phyloP scores from a whole-genome alignment of 2,113 vertebrate genomes.

The Megaleporinus macrocephalus region DNA sequence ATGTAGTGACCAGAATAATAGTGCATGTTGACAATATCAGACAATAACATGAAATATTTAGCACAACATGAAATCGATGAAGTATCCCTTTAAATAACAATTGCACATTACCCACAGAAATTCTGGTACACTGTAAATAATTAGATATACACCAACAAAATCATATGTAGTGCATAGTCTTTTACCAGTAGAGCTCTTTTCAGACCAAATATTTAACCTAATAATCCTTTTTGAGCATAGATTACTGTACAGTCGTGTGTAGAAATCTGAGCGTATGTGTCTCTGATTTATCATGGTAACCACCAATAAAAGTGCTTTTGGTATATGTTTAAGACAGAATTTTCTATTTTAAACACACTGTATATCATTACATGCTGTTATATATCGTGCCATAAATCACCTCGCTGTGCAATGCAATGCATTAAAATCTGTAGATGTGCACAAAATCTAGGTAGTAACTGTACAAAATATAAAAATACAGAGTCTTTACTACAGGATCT shows the following conservation, averaged over 20 bases:
- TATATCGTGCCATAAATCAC: neutral
- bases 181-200: neutral
- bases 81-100: conserved; percentile 8
- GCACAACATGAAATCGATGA: neutral
- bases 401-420: conserved; percentile 21
- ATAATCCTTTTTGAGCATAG: neutral
- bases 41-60: neutral
- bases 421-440: conserved; percentile 48
- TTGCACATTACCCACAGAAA: neutral
- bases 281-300: too few relatives aligned
- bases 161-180: neutral
- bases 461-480: conserved; percentile 53
- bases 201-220: neutral
- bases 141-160: neutral
- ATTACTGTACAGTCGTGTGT: neutral
- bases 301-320: neutral
- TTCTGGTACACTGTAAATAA: neutral
- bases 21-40: neutral
- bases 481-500: conserved; percentile 20
- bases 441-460: conserved; percentile 30
- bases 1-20: neutral
- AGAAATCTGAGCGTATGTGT: neutral
- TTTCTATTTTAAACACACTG: neutral
- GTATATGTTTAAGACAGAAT: neutral
- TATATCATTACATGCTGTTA: too few relatives aligned